Evolutionary conservation across 1,140 invertebrate species (phyloP).

Genomic region (Amyelois transitella): DNA sequence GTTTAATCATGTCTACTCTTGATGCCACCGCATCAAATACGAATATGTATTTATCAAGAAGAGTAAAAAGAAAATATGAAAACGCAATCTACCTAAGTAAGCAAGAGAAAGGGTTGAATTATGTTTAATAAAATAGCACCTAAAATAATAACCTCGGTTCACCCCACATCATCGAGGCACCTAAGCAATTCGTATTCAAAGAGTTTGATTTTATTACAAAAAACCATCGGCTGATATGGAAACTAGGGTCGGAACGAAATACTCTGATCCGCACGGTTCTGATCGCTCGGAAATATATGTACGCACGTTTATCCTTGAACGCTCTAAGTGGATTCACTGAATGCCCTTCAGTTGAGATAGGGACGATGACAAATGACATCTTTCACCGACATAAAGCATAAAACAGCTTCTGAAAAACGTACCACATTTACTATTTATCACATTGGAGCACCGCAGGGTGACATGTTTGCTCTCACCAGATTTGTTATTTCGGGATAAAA

Average conservation of each 20-base stretch:
- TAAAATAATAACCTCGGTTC: no score
- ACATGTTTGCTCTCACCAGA: not conserved
- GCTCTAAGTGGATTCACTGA: not conserved
- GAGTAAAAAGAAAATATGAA: not conserved
- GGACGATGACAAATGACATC: slow-evolving; percentile 14
- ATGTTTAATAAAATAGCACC: not conserved
- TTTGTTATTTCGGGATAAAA: not conserved
- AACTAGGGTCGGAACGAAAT: slow-evolving; percentile 3
- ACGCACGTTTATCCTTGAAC: not conserved
- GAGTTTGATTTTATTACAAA: slow-evolving; percentile 11
- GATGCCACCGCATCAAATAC: not conserved
- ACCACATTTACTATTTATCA: slow-evolving; percentile 14
- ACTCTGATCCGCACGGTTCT: no score
- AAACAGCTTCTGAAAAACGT: slow-evolving; percentile 4
- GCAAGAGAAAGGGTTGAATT: no score
- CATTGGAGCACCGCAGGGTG: not conserved
- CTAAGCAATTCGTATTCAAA: slow-evolving; percentile 4
- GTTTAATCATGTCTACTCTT: not conserved
- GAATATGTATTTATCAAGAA: not conserved
- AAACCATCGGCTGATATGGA: slow-evolving; percentile 8
- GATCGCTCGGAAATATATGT: slow-evolving; percentile 7
- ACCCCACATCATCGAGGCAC: not conserved
- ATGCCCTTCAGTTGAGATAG: not conserved
- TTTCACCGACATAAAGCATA: slow-evolving; percentile 10
- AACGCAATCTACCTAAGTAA: no score